Evolutionary conservation across 2,113 vertebrate species (phyloP).

Genomic region (Leucoraja erinaceus): DNA sequence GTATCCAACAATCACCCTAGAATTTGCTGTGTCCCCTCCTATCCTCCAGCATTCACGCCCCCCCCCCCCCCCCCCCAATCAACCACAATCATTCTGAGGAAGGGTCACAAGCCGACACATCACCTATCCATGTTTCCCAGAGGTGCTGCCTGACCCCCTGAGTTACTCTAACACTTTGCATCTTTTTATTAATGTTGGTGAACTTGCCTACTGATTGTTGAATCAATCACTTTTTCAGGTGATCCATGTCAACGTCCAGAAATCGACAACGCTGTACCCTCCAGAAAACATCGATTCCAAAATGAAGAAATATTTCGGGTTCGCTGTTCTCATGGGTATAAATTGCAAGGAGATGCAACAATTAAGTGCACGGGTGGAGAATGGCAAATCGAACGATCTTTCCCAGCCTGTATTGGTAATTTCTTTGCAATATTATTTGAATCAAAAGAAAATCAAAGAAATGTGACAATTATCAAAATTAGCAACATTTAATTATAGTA

Average conservation of each 20-base stretch:
- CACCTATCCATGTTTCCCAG: too few relatives aligned
- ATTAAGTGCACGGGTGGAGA: constrained; percentile 50
- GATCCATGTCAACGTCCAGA: neutral
- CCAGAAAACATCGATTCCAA: fast-evolving
- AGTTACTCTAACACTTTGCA: too few relatives aligned
- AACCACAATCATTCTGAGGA: too few relatives aligned
- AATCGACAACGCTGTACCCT: neutral
- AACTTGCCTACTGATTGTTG: neutral
- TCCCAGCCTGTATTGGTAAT: constrained; percentile 57
- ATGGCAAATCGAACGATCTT: constrained; percentile 47
- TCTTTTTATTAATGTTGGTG: neutral
- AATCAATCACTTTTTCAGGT: neutral
- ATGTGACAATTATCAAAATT: neutral
- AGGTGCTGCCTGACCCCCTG: too few relatives aligned
- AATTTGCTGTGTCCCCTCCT: too few relatives aligned
- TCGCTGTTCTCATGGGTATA: neutral
- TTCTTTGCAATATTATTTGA: neutral
- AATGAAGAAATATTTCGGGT: neutral
- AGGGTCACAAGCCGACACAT: too few relatives aligned
- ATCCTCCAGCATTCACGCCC: too few relatives aligned
- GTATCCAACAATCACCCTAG: too few relatives aligned
- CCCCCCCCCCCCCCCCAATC: too few relatives aligned
- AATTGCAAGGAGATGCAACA: constrained; percentile 48
- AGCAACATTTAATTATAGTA: neutral
- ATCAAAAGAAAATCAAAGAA: neutral